Evolutionary conservation across 2,888 invertebrate genomes (phyloP).

Genomic region (Allygus modestus): DNA sequence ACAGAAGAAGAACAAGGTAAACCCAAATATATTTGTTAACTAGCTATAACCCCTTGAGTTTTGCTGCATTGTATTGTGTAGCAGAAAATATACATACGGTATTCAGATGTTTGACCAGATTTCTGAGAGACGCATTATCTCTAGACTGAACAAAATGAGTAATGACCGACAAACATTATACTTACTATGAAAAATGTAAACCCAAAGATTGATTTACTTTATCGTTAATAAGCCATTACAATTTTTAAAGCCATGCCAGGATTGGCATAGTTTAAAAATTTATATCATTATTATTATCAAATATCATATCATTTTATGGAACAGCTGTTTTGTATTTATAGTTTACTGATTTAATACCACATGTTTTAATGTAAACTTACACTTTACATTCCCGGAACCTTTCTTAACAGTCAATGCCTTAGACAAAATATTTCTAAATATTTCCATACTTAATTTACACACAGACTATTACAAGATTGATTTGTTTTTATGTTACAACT

Average conservation of each 20-base stretch:
- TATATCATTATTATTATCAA: no score
- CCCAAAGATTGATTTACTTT: background rate
- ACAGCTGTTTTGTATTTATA: background rate
- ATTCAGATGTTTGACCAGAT: no score
- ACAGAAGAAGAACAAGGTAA: conserved; percentile 42
- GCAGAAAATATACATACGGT: no score
- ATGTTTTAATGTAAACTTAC: conserved; percentile 11
- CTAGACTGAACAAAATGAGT: background rate
- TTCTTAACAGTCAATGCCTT: no score
- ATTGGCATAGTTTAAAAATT: no score
- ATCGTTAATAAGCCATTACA: no score
- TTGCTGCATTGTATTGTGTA: background rate
- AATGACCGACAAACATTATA: background rate
- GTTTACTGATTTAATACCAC: background rate
- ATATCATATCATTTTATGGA: background rate
- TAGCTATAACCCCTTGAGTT: background rate
- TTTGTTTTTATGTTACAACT: background rate
- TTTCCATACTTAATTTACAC: background rate
- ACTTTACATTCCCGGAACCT: background rate
- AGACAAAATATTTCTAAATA: no score
- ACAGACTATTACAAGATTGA: conserved; percentile 7
- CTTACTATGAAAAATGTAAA: background rate
- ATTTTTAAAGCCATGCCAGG: no score
- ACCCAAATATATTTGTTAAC: conserved; percentile 16
- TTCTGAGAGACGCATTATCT: no score